Percentiles rank a stretch among this genome's conserved stretches.
Conservation (phyloP, 2,113 vertebrate species). For the Myxocyprinus asiaticus region DNA sequence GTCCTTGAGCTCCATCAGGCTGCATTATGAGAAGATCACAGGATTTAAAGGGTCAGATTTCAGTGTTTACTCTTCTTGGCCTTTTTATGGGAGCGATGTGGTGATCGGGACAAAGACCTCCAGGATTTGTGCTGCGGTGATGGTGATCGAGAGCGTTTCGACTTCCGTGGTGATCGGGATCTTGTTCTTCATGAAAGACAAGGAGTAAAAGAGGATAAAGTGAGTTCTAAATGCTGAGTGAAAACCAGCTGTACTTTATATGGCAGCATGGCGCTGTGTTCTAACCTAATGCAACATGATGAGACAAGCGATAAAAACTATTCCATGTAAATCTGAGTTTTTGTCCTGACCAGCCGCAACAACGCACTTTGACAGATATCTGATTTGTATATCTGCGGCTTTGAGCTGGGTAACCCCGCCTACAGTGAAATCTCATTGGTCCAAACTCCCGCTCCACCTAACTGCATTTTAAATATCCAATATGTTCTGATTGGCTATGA, state of each 20-base stretch:
- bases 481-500: too few relatives aligned
- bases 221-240: not conserved
- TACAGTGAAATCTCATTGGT: too few relatives aligned
- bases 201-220: not conserved
- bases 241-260: not conserved
- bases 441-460: too few relatives aligned
- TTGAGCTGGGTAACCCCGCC: too few relatives aligned
- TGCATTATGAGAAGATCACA: conserved; percentile 1
- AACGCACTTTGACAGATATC: too few relatives aligned
- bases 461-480: too few relatives aligned
- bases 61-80: conserved; percentile 81
- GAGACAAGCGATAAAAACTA: too few relatives aligned
- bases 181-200: conserved; percentile 58
- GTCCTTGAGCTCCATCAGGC: conserved; percentile 21
- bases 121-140: conserved; percentile 69
- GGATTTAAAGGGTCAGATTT: conserved; percentile 51
- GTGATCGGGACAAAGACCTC: conserved; percentile 73
- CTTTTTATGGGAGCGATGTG: conserved; percentile 80
- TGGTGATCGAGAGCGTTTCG: conserved; percentile 75
- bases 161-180: conserved; percentile 71
- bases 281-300: too few relatives aligned
- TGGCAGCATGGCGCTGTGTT: not conserved
- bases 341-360: too few relatives aligned
- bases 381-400: too few relatives aligned
- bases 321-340: too few relatives aligned